Evolutionary conservation across 2,888 invertebrate genomes (phyloP).

Genomic region (Plebejus anna): DNA sequence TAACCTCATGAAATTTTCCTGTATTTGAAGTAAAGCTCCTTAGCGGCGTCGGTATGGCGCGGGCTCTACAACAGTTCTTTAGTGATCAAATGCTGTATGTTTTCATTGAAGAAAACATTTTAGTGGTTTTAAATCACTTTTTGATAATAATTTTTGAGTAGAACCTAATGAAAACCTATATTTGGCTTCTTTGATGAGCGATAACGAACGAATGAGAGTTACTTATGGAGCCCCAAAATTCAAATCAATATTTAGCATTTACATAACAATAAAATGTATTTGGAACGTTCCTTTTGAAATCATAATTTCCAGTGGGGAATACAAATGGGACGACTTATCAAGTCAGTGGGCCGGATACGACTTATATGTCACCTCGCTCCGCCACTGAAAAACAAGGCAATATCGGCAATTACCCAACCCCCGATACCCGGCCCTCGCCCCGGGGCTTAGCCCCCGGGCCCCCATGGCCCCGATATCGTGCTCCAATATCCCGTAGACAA

Average conservation of each 20-base stretch:
- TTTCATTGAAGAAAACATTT: background rate
- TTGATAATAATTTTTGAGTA: too few species aligned
- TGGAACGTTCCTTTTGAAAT: background rate
- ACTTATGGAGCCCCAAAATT: too few species aligned
- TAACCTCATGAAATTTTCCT: slow-evolving; percentile 14
- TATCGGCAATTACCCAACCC: slow-evolving; percentile 54
- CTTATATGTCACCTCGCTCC: slow-evolving; percentile 23
- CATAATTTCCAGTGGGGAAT: slow-evolving; percentile 25
- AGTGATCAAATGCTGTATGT: background rate
- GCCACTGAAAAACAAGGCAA: slow-evolving; percentile 47
- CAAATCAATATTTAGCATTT: background rate
- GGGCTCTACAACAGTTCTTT: background rate
- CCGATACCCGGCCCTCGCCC: slow-evolving; percentile 35
- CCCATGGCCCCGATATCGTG: slow-evolving; percentile 46
- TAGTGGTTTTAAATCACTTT: too few species aligned
- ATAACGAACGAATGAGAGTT: too few species aligned
- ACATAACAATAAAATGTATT: slow-evolving; percentile 5
- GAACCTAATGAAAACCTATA: too few species aligned
- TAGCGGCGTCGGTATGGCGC: slow-evolving; percentile 9
- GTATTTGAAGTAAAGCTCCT: slow-evolving; percentile 21
- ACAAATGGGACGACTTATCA: slow-evolving; percentile 25
- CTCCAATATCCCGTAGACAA: slow-evolving; percentile 57
- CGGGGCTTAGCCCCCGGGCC: slow-evolving; percentile 45
- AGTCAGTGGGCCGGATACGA: slow-evolving; percentile 24
- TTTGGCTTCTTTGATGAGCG: too few species aligned